phyloP scores from a whole-genome alignment of 2,113 vertebrate species.

The Heliornis fulica region DNA sequence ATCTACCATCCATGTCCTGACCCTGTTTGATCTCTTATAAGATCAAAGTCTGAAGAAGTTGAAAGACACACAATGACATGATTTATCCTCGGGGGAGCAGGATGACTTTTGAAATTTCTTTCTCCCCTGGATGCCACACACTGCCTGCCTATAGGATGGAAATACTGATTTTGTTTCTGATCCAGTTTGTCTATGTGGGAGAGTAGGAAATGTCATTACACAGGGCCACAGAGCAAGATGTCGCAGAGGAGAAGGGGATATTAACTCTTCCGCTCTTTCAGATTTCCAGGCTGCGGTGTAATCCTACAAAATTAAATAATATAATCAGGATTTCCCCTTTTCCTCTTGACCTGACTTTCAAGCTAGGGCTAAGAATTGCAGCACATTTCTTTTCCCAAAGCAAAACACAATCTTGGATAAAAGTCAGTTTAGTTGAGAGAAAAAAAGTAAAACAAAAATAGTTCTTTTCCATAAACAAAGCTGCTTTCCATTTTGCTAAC shows the following conservation, averaged over 20 bases:
- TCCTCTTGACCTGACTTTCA: conserved; percentile 38
- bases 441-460: conserved; percentile 76
- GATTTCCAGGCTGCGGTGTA: conserved; percentile 9
- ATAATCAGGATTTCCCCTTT: conserved; percentile 41
- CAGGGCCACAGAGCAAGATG: not conserved
- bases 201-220: conserved; percentile 1
- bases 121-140: not conserved
- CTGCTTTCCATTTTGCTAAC: conserved; percentile 75
- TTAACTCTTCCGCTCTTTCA: conserved; percentile 9
- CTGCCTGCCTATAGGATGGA: not conserved
- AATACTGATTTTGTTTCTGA: conserved; percentile 7
- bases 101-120: not conserved
- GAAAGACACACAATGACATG: conserved; percentile 8
- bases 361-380: not conserved
- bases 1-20: not conserved
- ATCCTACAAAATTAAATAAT: conserved; percentile 55
- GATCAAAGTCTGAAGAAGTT: conserved; percentile 39
- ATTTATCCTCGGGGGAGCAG: not conserved
- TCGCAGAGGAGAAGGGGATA: not conserved
- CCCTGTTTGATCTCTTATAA: not conserved
- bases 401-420: conserved; percentile 57
- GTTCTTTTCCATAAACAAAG: conserved; percentile 82
- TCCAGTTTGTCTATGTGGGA: not conserved
- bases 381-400: conserved; percentile 48
- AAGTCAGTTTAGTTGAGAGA: conserved; percentile 67